These are phyloP conservation scores for Boulengeromyrus knoepffleri DNA, from an alignment of 2,113 vertebrate species.

Conservation along the genomic window DNA sequence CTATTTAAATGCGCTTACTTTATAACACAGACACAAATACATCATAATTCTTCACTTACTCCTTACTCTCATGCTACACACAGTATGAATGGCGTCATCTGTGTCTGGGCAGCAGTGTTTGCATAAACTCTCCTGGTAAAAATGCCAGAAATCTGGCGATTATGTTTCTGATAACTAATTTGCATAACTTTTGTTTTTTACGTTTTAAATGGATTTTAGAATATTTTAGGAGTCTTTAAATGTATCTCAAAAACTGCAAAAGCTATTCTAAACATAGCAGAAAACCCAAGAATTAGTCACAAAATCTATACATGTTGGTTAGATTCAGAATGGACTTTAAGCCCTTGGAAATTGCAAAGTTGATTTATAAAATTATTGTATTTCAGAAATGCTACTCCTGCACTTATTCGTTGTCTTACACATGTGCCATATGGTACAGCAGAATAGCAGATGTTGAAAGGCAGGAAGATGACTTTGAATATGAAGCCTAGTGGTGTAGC, in stretches of 20 bases:
- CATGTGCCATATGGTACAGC: neutral
- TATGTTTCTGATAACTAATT: neutral
- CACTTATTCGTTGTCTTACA: neutral
- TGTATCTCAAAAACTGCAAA: neutral
- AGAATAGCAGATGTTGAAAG: constrained; percentile 18
- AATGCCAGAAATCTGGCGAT: neutral
- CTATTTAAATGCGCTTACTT: neutral
- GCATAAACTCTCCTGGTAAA: neutral
- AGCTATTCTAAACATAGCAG: neutral
- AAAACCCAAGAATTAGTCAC: neutral
- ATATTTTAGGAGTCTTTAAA: neutral
- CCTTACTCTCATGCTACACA: neutral
- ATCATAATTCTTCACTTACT: neutral
- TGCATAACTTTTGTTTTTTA: neutral
- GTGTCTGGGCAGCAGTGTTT: neutral
- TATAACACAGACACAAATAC: neutral
- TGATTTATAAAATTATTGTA: neutral
- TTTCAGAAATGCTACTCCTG: neutral
- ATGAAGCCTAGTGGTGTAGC: neutral
- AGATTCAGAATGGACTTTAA: neutral
- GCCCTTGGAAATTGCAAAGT: neutral
- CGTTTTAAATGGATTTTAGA: neutral
- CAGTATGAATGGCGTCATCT: neutral
- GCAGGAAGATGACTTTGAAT: neutral
- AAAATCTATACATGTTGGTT: neutral